Base-by-base conservation (phyloP, 2,888 invertebrate species). In the Orthonychiurus folsomi region DNA sequence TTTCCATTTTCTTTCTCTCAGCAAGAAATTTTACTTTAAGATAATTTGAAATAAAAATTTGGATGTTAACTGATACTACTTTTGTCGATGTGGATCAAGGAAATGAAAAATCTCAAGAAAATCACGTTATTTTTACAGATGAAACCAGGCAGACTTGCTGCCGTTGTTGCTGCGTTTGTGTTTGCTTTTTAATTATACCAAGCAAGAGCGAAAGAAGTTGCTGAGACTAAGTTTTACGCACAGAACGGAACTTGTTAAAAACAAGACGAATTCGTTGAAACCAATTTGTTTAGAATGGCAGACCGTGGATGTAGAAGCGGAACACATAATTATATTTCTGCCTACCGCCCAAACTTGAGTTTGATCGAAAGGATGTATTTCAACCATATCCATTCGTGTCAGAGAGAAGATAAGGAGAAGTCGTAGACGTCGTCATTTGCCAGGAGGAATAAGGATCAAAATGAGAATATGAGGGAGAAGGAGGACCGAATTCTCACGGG, bases 391-490 rank as follows among this genome's bases (percentile, higher is more conserved):
- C 37, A 37, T 37, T 37, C 37, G 37, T 37, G 37, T 37, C 37
- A 37, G 37, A 9, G 37, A 15, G 37, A 37, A 37, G 37, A 37
- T 37, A 37, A 37, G 37, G 15, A 37, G 15, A 37, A 37, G 37
- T 37, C 52, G 52, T 52, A 52, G 52, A 20, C 52, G 24, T 52
- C 20, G 52, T 52, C 52, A 52, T 52, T 52, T 52, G 52, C 52
- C 52, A 52, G 24, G 24, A 48, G 12, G 48, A 48, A 48, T 48
- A 52, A 52, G 52, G 52, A 52, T 52, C 52, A 52, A 52, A 23
- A 52, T 52, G 52, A 20, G 21, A 52, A 52, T 20, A 23, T 23
- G 24, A 52, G 52, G n/a, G 24, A 23, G 56, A 55, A 55, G 26
- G 21, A 26, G 26, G 21, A 25, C 5, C 26, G 56, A 21, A 55